These are phyloP conservation scores for Melanchra persicariae DNA, from an alignment of 2,888 invertebrate genomes.

Conservation along the genomic window DNA sequence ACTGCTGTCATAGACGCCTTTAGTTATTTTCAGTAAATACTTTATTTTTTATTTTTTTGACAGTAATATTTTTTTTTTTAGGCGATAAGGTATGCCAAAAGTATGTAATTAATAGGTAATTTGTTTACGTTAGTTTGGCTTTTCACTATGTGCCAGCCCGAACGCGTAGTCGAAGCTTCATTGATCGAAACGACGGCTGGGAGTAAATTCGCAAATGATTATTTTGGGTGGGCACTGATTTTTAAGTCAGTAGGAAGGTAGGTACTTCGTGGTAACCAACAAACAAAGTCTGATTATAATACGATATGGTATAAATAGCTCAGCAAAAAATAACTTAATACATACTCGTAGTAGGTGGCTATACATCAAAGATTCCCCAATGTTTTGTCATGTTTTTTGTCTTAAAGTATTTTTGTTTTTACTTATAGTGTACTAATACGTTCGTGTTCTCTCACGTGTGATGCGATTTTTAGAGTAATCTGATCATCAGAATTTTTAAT, in stretches of 20 bases:
- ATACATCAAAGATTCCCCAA: background rate
- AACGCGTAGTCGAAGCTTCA: no score
- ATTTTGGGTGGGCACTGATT: no score
- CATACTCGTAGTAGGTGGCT: background rate
- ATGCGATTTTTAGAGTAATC: slow-evolving; percentile 12
- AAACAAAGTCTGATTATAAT: background rate
- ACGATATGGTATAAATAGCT: slow-evolving; percentile 10
- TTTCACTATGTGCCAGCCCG: no score
- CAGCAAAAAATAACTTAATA: background rate
- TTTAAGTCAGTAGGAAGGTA: background rate
- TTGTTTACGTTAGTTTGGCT: no score
- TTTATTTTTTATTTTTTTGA: no score
- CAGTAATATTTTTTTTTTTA: no score
- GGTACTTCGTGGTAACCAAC: background rate
- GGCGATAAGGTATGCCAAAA: no score
- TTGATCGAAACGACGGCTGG: no score
- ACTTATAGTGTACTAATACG: background rate
- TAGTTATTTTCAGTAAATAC: no score
- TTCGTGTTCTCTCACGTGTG: slow-evolving; percentile 23
- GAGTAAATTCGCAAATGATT: no score
- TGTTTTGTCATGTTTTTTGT: slow-evolving; percentile 25
- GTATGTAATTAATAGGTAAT: no score
- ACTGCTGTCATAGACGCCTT: no score
- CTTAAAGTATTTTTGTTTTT: slow-evolving; percentile 13
- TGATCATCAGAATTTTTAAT: slow-evolving; percentile 17